Percentiles rank a stretch among this genome's conserved stretches.
phyloP scores from a whole-genome alignment of 2,797 vertebrate genomes.

The Trachops cirrhosus region DNA sequence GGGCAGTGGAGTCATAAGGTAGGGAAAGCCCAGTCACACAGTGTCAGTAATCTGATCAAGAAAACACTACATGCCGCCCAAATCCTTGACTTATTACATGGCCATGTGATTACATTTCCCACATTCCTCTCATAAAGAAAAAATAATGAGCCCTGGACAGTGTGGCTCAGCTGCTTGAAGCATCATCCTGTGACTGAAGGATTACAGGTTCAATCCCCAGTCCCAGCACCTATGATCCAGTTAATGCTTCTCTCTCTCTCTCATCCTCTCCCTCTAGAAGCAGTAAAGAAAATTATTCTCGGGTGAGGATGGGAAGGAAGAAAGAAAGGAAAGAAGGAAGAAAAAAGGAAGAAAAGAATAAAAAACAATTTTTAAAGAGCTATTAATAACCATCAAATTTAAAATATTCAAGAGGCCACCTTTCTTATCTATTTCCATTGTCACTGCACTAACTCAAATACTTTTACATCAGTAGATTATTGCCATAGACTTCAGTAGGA shows the following conservation, averaged over 20 bases:
- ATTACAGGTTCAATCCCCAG: not conserved
- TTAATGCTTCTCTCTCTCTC: not conserved
- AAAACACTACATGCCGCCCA: not conserved
- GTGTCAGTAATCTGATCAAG: not conserved
- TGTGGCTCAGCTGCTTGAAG: not conserved
- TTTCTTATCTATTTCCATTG: not conserved
- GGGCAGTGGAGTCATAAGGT: not conserved
- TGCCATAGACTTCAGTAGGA: not conserved
- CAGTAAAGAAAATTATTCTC: not conserved
- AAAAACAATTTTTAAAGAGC: conserved; percentile 11
- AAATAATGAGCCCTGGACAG: not conserved
- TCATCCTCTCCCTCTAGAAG: not conserved
- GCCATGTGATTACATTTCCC: not conserved
- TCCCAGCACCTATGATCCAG: not conserved
- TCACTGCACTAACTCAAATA: not conserved
- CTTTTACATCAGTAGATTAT: not conserved
- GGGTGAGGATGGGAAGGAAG: not conserved
- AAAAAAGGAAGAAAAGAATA: not conserved
- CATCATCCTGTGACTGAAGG: not conserved
- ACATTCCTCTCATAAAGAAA: not conserved
- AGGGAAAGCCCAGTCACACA: not conserved
- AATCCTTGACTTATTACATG: not conserved
- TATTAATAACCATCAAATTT: not conserved
- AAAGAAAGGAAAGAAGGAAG: not conserved
- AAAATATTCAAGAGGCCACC: not conserved